Conservation (phyloP, 1,140 invertebrate genomes). For the Wiebesia pumilae region DNA sequence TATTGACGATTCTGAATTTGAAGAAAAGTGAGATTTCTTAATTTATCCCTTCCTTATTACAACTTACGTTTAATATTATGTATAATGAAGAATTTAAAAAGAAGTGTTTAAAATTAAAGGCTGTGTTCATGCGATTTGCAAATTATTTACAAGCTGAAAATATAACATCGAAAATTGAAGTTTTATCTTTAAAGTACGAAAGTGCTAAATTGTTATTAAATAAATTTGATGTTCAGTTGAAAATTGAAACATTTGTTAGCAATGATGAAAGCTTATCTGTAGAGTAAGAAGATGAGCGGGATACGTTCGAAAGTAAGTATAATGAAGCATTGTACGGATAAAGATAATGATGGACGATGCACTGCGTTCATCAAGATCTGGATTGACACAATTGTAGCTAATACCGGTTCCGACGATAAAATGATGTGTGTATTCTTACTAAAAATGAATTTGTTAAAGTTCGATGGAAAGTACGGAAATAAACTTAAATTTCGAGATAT, state of each 20-base stretch:
- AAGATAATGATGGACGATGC: neutral
- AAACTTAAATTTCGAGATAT: constrained; percentile 1
- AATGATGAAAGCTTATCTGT: neutral
- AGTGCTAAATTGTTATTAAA: neutral
- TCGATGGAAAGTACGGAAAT: neutral
- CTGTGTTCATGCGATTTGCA: too few relatives aligned
- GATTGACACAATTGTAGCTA: too few relatives aligned
- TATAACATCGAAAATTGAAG: too few relatives aligned
- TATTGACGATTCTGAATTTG: too few relatives aligned
- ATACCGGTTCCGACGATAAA: neutral
- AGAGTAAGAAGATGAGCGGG: neutral
- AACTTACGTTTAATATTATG: neutral
- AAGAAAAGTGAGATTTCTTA: too few relatives aligned
- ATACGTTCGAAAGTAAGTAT: neutral
- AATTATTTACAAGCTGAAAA: too few relatives aligned
- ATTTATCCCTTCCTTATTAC: too few relatives aligned
- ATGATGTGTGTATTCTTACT: neutral
- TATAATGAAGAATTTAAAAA: neutral
- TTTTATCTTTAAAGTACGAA: too few relatives aligned
- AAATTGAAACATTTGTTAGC: neutral
- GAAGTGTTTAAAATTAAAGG: neutral
- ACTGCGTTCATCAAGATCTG: neutral
- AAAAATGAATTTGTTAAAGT: neutral
- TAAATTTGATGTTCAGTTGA: neutral
- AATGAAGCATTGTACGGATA: neutral